Evolutionary conservation across 2,797 vertebrate species (phyloP), one percentile per base, ranked within the genome.

Genomic region (Pachyuromys duprasi): DNA sequence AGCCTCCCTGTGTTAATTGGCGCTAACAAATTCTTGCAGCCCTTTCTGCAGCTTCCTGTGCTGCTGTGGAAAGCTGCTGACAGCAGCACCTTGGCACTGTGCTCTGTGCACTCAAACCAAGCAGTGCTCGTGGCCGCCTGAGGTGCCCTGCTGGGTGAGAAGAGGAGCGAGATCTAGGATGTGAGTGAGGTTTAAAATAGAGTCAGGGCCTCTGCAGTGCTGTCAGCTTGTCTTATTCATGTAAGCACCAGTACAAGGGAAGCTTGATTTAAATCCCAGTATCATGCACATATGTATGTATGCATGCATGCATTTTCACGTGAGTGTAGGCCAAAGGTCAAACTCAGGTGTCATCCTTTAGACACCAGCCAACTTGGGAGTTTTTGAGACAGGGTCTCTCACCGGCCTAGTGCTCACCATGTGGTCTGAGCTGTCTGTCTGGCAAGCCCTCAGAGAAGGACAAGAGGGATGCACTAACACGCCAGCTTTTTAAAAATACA

Each of bases 1-100:
- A 92, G 86, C 60, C 67, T 95, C 63, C 2, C 11, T 11, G 89
- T 96, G 87, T 96, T 97, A 95, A 98, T 94, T 95, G 95, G 97
- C 80, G 94, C 92, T 97, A 94, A 98, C 31, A 42, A 96, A 97
- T 97, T 94, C 97, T 96, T 80, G 92, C 1, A n/a, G 82, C 96
- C 93, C 74, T 12, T 3, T 57, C 69, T 57, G 9, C n/a, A 57
- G 72, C 53, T 2, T 3, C 55, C 72, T 81, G 60, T 0, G 28
- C 57, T 7, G 36, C 84, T 17, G 45, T 0, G 17, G 81, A 79
- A 72, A 39, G 20, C 70, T 36, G 87, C 18, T 8, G 86, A 74
- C 39, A 74, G 33, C 87, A 45, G 14, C 26, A 36, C n/a, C 3
- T 8, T 84, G 42, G 90, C 84, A 0, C 3, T 63, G 86, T 63